Conservation (phyloP, 92 coral and sea anemone species). For the Plumapathes pennacea region DNA sequence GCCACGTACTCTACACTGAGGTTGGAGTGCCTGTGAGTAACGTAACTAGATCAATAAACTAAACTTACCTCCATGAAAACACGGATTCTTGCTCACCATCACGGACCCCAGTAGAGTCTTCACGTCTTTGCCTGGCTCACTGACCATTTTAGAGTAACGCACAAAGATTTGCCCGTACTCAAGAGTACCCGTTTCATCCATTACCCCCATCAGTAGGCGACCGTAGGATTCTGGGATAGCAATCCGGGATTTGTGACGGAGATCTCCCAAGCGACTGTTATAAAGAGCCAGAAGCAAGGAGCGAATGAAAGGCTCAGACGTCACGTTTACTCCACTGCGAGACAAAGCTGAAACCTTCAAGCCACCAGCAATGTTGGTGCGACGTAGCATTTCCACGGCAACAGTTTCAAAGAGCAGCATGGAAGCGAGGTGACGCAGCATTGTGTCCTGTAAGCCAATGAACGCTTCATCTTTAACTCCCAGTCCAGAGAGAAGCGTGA, state of each 20-base stretch:
- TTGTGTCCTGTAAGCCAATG: slow-evolving; percentile 68
- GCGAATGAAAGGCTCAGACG: slow-evolving; percentile 78
- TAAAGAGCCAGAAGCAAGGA: slow-evolving; percentile 72
- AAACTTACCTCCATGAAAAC: slow-evolving; percentile 74
- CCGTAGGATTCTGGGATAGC: slow-evolving; percentile 68
- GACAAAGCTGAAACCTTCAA: slow-evolving; percentile 41
- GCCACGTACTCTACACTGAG: too few species aligned
- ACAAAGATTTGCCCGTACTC: slow-evolving; percentile 72
- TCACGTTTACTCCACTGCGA: slow-evolving; percentile 60
- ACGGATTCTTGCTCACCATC: slow-evolving; percentile 77
- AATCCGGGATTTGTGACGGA: slow-evolving; percentile 70
- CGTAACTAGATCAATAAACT: too few species aligned
- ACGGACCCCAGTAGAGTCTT: slow-evolving; percentile 57
- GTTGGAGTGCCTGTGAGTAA: too few species aligned
- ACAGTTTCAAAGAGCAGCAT: slow-evolving; percentile 63
- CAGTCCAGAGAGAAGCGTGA: slow-evolving; percentile 68
- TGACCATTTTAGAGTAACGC: slow-evolving; percentile 51
- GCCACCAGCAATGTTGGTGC: slow-evolving; percentile 56
- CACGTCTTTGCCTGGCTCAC: slow-evolving; percentile 53
- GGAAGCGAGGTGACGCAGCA: slow-evolving; percentile 77
- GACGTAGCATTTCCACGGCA: slow-evolving; percentile 51
- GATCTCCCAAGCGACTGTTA: slow-evolving; percentile 59
- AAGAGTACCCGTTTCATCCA: slow-evolving; percentile 65
- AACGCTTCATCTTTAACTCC: slow-evolving; percentile 72
- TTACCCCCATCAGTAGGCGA: slow-evolving; percentile 63